phyloP scores from a whole-genome alignment of 2,113 vertebrate genomes.

The Monarcha castaneiventris region DNA sequence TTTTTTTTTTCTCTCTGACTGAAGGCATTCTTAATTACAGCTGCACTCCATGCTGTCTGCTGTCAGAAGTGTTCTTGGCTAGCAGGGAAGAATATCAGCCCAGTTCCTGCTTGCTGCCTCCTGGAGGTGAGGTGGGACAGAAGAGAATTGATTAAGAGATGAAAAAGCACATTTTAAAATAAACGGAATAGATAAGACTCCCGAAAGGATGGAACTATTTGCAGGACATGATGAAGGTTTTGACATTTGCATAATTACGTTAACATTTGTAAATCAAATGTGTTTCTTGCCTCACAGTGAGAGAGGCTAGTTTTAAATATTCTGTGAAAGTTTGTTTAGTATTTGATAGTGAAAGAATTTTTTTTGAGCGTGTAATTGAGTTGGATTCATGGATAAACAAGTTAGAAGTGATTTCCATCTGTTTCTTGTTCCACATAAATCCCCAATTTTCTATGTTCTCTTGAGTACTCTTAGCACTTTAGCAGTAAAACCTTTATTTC shows the following conservation, averaged over 20 bases:
- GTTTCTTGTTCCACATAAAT: slow-evolving; percentile 15
- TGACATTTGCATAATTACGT: slow-evolving; percentile 9
- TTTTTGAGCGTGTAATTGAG: slow-evolving; percentile 22
- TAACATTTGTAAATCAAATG: neutral
- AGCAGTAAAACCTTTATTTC: neutral
- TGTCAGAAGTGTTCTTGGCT: neutral
- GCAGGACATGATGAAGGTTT: neutral
- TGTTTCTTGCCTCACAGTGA: neutral
- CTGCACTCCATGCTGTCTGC: neutral
- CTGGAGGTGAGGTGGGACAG: neutral
- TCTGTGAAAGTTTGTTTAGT: slow-evolving; percentile 7
- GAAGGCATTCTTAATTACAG: neutral
- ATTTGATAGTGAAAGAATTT: slow-evolving; percentile 1
- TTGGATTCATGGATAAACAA: slow-evolving; percentile 33
- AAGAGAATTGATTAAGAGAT: neutral
- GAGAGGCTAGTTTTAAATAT: neutral
- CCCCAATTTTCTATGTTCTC: neutral
- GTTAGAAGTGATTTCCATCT: slow-evolving; percentile 28
- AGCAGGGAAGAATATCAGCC: neutral
- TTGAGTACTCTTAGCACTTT: neutral
- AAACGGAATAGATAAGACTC: neutral
- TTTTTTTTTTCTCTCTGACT: neutral
- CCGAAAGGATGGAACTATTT: neutral
- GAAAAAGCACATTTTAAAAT: neutral
- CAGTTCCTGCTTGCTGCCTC: neutral